Percentiles rank a stretch among this genome's conserved stretches.
Conservation (phyloP, 2,888 invertebrate genomes). For the Drosophila macrothrix region DNA sequence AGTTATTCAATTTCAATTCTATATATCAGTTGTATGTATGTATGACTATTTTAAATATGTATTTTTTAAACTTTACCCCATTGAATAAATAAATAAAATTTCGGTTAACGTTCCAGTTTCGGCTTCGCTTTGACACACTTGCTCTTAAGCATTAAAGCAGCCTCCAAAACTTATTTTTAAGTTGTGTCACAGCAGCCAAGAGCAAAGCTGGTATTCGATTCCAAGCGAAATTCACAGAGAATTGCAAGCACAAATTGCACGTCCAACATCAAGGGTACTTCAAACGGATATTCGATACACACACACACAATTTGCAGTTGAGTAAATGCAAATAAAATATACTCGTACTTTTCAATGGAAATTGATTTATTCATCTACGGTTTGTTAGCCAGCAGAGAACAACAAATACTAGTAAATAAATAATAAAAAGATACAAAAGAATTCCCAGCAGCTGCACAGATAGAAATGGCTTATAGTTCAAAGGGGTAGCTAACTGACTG, state of each 20-base stretch:
- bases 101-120: background rate
- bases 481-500: constrained; percentile 26
- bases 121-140: background rate
- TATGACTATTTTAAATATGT: background rate
- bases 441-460: constrained; percentile 21
- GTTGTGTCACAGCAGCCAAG: background rate
- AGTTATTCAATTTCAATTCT: background rate
- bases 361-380: constrained; percentile 65
- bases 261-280: constrained; percentile 1
- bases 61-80: accelerated
- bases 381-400: constrained; percentile 44
- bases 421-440: constrained; percentile 38
- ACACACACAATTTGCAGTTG: constrained; percentile 59
- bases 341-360: constrained; percentile 53
- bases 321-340: constrained; percentile 66
- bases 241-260: constrained; percentile 10
- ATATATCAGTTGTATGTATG: background rate
- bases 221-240: background rate
- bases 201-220: background rate
- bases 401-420: constrained; percentile 45
- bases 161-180: background rate
- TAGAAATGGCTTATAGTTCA: constrained; percentile 25
- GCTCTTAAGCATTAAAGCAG: background rate
- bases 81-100: background rate
- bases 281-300: constrained; percentile 22